Evolutionary conservation across 2,888 invertebrate genomes (phyloP).

Genomic region (Eupelmus urozonus): DNA sequence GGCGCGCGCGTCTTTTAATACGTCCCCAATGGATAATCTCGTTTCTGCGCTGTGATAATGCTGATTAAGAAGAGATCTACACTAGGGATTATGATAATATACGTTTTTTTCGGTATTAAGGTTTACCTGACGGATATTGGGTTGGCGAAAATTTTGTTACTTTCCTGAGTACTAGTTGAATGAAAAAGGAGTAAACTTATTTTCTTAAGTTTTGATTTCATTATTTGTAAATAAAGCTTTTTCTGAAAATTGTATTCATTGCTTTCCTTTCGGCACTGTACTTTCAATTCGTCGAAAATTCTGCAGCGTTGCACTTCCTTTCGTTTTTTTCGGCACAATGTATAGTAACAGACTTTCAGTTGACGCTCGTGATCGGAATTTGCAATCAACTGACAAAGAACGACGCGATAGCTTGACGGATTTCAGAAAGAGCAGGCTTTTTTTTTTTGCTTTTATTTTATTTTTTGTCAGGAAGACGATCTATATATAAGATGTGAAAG

Average conservation of each 20-base stretch:
- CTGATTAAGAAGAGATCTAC: constrained; percentile 1
- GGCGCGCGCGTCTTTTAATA: neutral
- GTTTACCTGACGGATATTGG: too few species aligned
- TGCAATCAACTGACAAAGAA: neutral
- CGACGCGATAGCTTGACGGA: neutral
- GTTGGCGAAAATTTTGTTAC: too few species aligned
- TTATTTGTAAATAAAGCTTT: too few species aligned
- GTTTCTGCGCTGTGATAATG: neutral
- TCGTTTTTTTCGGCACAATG: neutral
- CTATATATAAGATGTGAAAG: constrained; percentile 1
- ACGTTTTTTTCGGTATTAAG: too few species aligned
- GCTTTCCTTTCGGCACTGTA: neutral
- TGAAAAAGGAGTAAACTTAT: too few species aligned
- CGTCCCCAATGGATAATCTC: neutral
- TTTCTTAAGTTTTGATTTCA: too few species aligned
- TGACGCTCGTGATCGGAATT: neutral
- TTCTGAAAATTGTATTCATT: too few species aligned
- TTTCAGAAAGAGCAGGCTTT: neutral
- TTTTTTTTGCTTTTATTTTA: neutral
- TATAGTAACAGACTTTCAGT: neutral
- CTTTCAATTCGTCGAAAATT: neutral
- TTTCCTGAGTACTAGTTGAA: too few species aligned
- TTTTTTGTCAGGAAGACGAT: neutral
- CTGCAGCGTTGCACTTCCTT: neutral
- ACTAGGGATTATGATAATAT: too few species aligned